Percentiles rank a stretch among this genome's conserved stretches.
Conservation (phyloP, 2,113 vertebrate species). For the Podarcis cretensis region DNA sequence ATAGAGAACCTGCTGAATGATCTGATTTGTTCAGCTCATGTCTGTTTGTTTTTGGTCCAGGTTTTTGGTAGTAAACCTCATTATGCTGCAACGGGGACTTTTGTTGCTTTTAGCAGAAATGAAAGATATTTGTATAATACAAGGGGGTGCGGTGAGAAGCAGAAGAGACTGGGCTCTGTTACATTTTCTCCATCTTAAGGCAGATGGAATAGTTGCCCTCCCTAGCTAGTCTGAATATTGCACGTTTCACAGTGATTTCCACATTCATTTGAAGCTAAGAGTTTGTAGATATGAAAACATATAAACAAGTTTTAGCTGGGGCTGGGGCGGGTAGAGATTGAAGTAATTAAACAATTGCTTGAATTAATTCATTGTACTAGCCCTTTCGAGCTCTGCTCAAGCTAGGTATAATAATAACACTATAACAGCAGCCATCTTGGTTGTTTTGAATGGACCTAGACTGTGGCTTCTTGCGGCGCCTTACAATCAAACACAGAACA, state of each 20-base stretch:
- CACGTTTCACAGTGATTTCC: background rate
- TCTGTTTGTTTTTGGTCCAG: slow-evolving; percentile 58
- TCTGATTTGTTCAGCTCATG: slow-evolving; percentile 42
- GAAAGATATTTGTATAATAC: slow-evolving; percentile 47
- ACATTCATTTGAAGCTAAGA: background rate
- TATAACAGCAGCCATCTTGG: background rate
- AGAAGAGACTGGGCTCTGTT: slow-evolving; percentile 26
- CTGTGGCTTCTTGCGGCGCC: background rate
- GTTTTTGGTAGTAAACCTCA: slow-evolving; percentile 57
- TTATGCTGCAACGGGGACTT: slow-evolving; percentile 33
- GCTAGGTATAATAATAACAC: background rate
- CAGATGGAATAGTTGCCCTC: background rate
- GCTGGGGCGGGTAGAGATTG: no score
- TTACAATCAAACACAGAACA: background rate
- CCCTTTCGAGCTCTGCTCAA: background rate
- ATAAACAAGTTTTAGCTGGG: no score
- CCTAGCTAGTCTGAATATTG: background rate
- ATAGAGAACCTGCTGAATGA: slow-evolving; percentile 62
- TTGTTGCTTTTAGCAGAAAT: slow-evolving; percentile 51
- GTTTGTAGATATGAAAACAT: background rate
- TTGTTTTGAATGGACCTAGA: background rate
- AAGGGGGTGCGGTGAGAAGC: background rate
- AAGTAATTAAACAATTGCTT: background rate
- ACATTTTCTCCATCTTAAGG: background rate
- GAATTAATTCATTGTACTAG: background rate